Conservation (phyloP, 2,888 invertebrate species). For the Agrochola litura region DNA sequence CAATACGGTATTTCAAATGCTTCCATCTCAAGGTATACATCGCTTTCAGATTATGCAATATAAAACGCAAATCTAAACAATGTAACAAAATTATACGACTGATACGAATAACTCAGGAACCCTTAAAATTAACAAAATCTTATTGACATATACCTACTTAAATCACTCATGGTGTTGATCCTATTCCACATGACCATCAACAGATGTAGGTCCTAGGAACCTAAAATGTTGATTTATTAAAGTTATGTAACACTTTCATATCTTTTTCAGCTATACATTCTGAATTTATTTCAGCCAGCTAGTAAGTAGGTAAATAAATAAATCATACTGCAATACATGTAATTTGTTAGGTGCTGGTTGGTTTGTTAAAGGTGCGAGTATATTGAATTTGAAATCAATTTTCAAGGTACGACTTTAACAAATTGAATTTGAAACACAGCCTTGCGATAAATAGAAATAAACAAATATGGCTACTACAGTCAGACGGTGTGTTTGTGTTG, state of each 20-base stretch:
- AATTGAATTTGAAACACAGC: conserved; percentile 57
- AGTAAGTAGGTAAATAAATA: conserved; percentile 19
- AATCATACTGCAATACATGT: conserved; percentile 23
- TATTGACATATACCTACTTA: background rate
- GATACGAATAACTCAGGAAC: background rate
- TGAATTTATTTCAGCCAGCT: background rate
- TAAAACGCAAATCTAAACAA: background rate
- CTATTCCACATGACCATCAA: background rate
- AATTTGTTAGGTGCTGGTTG: conserved; percentile 42
- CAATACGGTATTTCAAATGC: background rate
- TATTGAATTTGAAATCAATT: conserved; percentile 63
- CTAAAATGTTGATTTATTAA: background rate
- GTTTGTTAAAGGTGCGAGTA: conserved; percentile 28
- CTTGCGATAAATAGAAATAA: conserved; percentile 35
- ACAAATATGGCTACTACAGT: conserved; percentile 31
- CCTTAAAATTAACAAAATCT: background rate
- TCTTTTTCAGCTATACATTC: background rate
- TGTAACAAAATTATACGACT: background rate
- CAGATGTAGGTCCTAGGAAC: background rate
- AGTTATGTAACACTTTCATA: background rate
- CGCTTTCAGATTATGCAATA: background rate
- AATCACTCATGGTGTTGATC: background rate
- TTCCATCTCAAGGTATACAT: background rate
- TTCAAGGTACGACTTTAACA: conserved; percentile 49
- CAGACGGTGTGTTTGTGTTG: conserved; percentile 17